Conservation (phyloP, 23 tunicate species). For the Clavelina lepadiformis region DNA sequence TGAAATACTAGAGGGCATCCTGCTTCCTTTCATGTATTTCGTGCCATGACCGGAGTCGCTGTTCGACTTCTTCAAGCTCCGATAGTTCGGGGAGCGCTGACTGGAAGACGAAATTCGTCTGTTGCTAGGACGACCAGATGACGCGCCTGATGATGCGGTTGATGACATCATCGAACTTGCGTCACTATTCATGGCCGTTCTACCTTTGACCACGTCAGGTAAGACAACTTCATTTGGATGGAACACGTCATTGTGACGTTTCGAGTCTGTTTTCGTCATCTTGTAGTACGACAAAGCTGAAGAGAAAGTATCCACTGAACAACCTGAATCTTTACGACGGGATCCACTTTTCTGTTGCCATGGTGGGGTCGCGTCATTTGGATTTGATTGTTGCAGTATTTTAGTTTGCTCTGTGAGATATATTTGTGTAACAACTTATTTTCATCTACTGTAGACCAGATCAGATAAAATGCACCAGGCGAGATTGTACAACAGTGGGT, state of each 20-base stretch:
- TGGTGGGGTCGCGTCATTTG: constrained; percentile 14
- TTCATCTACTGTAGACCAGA: no score
- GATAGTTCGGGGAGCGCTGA: constrained; percentile 12
- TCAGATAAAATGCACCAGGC: no score
- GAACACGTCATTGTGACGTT: constrained; percentile 12
- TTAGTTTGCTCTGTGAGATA: background rate
- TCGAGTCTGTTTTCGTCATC: constrained; percentile 14
- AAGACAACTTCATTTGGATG: background rate
- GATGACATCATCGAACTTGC: constrained; percentile 62
- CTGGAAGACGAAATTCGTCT: background rate
- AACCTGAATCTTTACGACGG: constrained; percentile 45
- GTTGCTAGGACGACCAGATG: background rate
- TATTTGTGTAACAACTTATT: background rate
- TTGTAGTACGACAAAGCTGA: constrained; percentile 56
- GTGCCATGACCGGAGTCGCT: constrained; percentile 23
- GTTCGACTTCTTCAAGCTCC: constrained; percentile 18
- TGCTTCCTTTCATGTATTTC: no score
- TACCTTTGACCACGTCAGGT: constrained; percentile 33
- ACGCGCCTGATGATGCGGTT: constrained; percentile 39
- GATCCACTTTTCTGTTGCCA: constrained; percentile 22
- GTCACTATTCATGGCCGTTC: constrained; percentile 33
- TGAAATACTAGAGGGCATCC: no score
- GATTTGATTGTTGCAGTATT: background rate
- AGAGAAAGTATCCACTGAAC: constrained; percentile 56
- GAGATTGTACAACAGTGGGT: no score